phyloP scores from a whole-genome alignment of 2,113 vertebrate genomes.

The Peromyscus leucopus region DNA sequence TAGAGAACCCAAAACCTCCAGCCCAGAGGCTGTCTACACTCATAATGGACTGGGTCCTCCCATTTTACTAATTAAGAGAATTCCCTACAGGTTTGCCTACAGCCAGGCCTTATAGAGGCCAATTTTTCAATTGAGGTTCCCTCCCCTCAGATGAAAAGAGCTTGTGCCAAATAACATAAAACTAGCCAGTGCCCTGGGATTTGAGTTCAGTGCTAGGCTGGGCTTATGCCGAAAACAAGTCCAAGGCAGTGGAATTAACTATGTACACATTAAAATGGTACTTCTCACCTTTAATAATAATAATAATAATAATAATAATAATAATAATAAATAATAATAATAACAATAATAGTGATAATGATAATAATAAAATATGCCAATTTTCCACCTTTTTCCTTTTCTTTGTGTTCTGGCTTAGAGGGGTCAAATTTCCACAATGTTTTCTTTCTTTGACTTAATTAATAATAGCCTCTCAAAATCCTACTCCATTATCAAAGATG shows the following conservation, averaged over 20 bases:
- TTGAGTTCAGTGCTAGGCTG: not conserved
- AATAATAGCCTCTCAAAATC: not conserved
- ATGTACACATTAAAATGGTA: not conserved
- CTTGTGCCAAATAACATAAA: not conserved
- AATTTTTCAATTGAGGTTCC: not conserved
- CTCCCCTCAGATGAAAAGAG: not conserved
- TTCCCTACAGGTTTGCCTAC: not conserved
- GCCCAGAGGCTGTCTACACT: not conserved
- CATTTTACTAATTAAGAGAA: not conserved
- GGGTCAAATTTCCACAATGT: not conserved
- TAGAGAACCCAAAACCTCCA: no score
- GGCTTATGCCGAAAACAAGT: not conserved
- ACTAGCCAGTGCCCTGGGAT: not conserved
- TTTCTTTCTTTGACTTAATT: not conserved
- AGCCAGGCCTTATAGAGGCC: not conserved
- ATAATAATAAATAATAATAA: not conserved
- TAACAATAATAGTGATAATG: no score
- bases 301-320: not conserved
- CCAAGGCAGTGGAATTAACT: not conserved
- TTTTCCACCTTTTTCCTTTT: not conserved
- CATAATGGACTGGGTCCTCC: not conserved
- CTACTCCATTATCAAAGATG: not conserved
- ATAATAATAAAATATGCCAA: not conserved
- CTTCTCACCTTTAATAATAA: not conserved
- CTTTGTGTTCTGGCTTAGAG: not conserved